Evolutionary conservation across 2,113 vertebrate species (phyloP).

Genomic region (Cyprinodon variegatus): DNA sequence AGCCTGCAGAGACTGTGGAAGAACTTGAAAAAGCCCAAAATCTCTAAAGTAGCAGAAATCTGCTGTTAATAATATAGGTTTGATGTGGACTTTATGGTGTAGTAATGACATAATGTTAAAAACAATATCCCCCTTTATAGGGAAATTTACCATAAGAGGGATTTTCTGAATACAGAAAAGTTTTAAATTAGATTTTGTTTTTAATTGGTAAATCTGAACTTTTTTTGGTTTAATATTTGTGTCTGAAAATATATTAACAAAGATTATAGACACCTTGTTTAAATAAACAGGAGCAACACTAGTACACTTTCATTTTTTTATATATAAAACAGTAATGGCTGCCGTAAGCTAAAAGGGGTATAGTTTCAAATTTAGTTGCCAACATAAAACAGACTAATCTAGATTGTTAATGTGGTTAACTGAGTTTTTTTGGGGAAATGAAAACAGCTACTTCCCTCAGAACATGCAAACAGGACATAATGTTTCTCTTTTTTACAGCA

Average conservation of each 20-base stretch:
- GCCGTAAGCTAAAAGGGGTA: neutral
- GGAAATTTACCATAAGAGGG: neutral
- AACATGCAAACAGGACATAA: neutral
- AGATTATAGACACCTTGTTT: too few relatives aligned
- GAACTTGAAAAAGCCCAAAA: conserved; percentile 14
- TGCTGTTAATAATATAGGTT: neutral
- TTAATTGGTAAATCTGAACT: conserved; percentile 27
- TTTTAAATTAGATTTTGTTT: neutral
- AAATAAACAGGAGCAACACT: too few relatives aligned
- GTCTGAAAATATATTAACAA: neutral
- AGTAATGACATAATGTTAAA: neutral
- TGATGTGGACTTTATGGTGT: conserved; percentile 16
- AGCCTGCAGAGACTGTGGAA: conserved; percentile 10
- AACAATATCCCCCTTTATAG: conserved; percentile 13
- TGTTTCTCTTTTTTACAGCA: neutral
- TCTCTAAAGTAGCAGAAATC: neutral
- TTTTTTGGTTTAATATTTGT: neutral
- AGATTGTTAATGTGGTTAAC: neutral
- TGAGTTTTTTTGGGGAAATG: conserved; percentile 27
- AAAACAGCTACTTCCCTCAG: conserved; percentile 31
- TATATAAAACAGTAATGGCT: too few relatives aligned
- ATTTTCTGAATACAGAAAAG: neutral
- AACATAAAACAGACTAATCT: neutral
- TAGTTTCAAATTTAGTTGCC: neutral
- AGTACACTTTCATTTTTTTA: too few relatives aligned